These are phyloP conservation scores for Zaprionus ornatus DNA, from an alignment of 1,140 invertebrate genomes.

Conservation along the genomic window DNA sequence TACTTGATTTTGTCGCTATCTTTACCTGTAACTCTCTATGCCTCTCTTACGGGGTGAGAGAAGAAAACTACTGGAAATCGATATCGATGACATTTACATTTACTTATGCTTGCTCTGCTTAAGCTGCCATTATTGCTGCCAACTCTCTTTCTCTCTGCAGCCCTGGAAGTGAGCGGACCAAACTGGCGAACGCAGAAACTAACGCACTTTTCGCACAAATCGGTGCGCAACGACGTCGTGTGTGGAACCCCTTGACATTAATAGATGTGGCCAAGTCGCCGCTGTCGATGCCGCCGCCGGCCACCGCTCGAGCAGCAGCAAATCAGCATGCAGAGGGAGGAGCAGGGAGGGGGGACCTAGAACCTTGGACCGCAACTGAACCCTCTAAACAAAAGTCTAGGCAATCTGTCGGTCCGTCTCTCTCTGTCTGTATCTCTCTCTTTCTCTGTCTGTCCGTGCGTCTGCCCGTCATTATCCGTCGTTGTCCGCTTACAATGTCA, in stretches of 20 bases:
- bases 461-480: slow-evolving; percentile 51
- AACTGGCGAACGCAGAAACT: slow-evolving; percentile 64
- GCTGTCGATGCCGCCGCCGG: slow-evolving; percentile 22
- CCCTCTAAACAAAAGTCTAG: slow-evolving; percentile 55
- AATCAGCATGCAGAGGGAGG: slow-evolving; percentile 2
- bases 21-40: too few species aligned
- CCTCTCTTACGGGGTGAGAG: too few species aligned
- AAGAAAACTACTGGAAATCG: not conserved
- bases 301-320: slow-evolving; percentile 21
- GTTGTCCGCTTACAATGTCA: slow-evolving; percentile 76
- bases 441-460: slow-evolving; percentile 1
- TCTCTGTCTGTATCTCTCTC: not conserved
- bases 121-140: not conserved
- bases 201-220: slow-evolving; percentile 72
- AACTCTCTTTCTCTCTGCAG: not conserved
- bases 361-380: slow-evolving; percentile 73
- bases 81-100: not conserved
- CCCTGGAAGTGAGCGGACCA: slow-evolving; percentile 7
- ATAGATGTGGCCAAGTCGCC: slow-evolving; percentile 63
- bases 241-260: slow-evolving; percentile 81
- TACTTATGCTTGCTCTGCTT: not conserved
- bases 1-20: too few species aligned
- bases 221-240: slow-evolving; percentile 44
- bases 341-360: slow-evolving; percentile 28
- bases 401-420: slow-evolving; percentile 57